Evolutionary conservation across 2,797 vertebrate species (phyloP).

Genomic region (Ambastaia sidthimunki): DNA sequence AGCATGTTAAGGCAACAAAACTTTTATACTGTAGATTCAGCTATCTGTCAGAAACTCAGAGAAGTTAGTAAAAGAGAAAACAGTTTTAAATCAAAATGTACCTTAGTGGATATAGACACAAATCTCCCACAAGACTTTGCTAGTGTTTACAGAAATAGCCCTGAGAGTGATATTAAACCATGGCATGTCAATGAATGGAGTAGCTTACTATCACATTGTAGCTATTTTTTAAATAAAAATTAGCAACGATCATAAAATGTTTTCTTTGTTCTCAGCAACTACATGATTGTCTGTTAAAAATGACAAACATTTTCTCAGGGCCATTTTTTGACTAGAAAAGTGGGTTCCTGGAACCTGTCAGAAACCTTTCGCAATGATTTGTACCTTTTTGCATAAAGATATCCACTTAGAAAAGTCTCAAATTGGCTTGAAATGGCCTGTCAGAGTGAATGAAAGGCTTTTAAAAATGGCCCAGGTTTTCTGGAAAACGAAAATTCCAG

Average conservation of each 20-base stretch:
- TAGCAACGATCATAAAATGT: too few relatives aligned
- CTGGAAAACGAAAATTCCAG: neutral
- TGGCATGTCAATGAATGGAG: neutral
- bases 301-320: neutral
- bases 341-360: constrained; percentile 14
- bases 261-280: constrained; percentile 5
- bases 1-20: too few relatives aligned
- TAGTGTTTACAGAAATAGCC: neutral
- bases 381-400: constrained; percentile 34
- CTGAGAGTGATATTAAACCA: neutral
- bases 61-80: too few relatives aligned
- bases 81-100: neutral
- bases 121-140: neutral
- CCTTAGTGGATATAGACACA: neutral
- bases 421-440: constrained; percentile 18
- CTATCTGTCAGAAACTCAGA: too few relatives aligned
- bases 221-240: neutral
- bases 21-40: too few relatives aligned
- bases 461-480: constrained; percentile 22
- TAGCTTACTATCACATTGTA: neutral
- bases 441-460: constrained; percentile 21
- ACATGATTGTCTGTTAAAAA: neutral
- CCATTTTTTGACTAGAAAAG: neutral
- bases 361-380: constrained; percentile 2
- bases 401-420: constrained; percentile 8